Conservation (phyloP, 2,113 vertebrate genomes). For the Alaudala cheleensis region DNA sequence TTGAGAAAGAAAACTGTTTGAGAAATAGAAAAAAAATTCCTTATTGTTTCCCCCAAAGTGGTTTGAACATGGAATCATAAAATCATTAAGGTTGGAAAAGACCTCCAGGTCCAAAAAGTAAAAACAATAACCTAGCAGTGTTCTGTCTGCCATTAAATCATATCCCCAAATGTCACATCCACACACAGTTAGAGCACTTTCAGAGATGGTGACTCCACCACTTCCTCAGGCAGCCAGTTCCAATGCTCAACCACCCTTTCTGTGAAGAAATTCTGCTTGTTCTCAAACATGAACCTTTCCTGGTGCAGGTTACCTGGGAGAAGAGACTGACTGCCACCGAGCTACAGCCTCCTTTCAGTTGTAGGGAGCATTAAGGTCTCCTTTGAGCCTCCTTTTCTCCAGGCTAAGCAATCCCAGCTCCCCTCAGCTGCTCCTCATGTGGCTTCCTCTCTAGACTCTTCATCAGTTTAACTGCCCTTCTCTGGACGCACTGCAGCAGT, state of each 20-base stretch:
- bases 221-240: background rate
- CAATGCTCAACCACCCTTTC: background rate
- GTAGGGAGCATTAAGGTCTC: background rate
- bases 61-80: background rate
- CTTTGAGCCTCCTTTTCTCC: background rate
- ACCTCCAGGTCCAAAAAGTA: background rate
- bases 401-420: background rate
- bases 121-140: background rate
- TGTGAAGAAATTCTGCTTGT: background rate
- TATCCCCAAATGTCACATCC: background rate
- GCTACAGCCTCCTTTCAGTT: background rate
- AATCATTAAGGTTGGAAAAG: background rate
- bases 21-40: no score
- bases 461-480: background rate
- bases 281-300: background rate
- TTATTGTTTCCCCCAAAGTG: background rate
- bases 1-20: background rate
- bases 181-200: background rate
- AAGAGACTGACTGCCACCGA: background rate
- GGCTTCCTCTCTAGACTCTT: background rate
- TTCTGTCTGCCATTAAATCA: background rate
- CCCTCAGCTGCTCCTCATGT: background rate
- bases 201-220: background rate
- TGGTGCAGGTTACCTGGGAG: background rate
- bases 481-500: background rate